Percentiles rank a stretch among this genome's conserved stretches.
Evolutionary conservation across 2,888 invertebrate species (phyloP).

Genomic region (Apamea monoglypha): DNA sequence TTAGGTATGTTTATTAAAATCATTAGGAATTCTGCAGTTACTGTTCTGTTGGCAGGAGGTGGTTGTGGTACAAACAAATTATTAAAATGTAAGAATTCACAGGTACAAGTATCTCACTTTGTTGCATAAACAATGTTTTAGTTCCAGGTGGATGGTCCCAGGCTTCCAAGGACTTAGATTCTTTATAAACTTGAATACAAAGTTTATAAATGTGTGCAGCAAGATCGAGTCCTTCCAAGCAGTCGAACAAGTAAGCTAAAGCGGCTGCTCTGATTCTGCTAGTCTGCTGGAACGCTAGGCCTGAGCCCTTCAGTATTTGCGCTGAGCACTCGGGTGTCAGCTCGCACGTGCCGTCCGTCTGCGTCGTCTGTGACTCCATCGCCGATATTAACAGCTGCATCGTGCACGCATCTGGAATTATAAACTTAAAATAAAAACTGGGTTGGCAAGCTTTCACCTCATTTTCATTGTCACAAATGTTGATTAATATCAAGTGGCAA

Average conservation of each 20-base stretch:
- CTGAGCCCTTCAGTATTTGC: constrained; percentile 84
- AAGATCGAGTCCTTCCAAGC: constrained; percentile 83
- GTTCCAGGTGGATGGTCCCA: constrained; percentile 87
- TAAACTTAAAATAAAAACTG: constrained; percentile 58
- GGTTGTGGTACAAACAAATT: neutral
- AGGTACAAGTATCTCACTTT: constrained; percentile 74
- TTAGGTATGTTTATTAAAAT: neutral
- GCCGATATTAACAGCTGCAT: constrained; percentile 87
- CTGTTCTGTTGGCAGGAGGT: neutral
- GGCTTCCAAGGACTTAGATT: constrained; percentile 85
- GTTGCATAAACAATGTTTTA: constrained; percentile 86
- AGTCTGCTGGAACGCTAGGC: constrained; percentile 85
- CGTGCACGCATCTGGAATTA: constrained; percentile 84
- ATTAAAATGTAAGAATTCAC: neutral
- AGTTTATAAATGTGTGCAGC: constrained; percentile 85
- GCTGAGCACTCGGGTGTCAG: constrained; percentile 82
- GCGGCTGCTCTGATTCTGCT: constrained; percentile 81
- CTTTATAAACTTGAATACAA: constrained; percentile 87
- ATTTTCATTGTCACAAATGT: constrained; percentile 51
- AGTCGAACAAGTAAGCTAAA: constrained; percentile 83
- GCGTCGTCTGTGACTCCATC: constrained; percentile 85
- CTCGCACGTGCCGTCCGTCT: constrained; percentile 82
- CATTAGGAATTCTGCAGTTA: neutral
- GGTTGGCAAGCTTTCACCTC: constrained; percentile 71
- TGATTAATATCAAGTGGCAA: constrained; percentile 63